These are phyloP conservation scores for Heterotis niloticus DNA, from an alignment of 2,113 vertebrate genomes.

Conservation along the genomic window DNA sequence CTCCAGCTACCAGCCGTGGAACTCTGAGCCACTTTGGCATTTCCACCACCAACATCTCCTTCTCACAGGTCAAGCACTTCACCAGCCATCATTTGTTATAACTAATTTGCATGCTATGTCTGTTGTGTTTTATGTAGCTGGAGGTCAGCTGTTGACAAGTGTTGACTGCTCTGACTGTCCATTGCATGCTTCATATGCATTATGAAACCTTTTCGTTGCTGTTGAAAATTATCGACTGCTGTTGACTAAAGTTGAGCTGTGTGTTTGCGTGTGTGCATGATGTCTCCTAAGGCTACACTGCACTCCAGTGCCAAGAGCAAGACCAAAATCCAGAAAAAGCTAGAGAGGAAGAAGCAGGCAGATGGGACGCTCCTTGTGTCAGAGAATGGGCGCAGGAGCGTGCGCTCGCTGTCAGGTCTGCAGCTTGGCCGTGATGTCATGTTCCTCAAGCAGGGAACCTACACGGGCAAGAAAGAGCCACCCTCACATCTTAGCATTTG, in stretches of 20 bases:
- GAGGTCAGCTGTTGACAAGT: no score
- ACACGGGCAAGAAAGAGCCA: slow-evolving; percentile 66
- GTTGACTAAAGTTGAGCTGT: neutral
- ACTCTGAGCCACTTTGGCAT: slow-evolving; percentile 76
- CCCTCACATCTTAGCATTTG: slow-evolving; percentile 79
- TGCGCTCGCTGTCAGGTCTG: slow-evolving; percentile 86
- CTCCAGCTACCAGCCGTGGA: slow-evolving; percentile 86
- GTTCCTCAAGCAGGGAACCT: slow-evolving; percentile 89
- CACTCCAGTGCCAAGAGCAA: slow-evolving; percentile 89
- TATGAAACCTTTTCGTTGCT: no score
- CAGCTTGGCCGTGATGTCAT: slow-evolving; percentile 91
- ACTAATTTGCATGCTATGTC: no score
- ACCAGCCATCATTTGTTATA: neutral
- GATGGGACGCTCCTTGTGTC: slow-evolving; percentile 87
- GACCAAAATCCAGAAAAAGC: slow-evolving; percentile 89
- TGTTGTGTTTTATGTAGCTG: no score
- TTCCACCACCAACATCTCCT: slow-evolving; percentile 81
- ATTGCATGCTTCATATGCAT: no score
- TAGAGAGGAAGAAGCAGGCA: slow-evolving; percentile 82
- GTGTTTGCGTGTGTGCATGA: neutral
- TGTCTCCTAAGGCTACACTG: slow-evolving; percentile 70
- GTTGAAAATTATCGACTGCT: no score
- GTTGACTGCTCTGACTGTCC: no score
- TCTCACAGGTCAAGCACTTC: slow-evolving; percentile 72
- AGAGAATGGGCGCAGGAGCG: slow-evolving; percentile 87